A percentile compares a stretch with the other conserved stretches of the same genome.
Evolutionary conservation across 2,797 vertebrate species (phyloP).

Genomic region (Labroides dimidiatus): DNA sequence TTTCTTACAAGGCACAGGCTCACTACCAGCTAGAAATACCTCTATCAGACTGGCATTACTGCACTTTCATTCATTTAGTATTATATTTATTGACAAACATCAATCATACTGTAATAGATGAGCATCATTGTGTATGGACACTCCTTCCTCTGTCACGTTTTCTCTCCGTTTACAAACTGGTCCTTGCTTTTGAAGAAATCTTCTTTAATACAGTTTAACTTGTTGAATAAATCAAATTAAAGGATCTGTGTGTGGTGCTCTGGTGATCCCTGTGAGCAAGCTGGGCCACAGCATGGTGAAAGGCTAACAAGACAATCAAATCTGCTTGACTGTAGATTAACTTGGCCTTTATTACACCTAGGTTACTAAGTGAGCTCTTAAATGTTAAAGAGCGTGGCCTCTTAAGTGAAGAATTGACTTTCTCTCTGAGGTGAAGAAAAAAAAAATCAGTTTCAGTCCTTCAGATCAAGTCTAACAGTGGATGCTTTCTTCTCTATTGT

Average conservation of each 20-base stretch:
- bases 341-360: slow-evolving; percentile 10
- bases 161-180: background rate
- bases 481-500: background rate
- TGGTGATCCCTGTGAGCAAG: slow-evolving; percentile 27
- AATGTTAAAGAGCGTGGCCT: background rate
- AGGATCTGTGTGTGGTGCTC: slow-evolving; percentile 48
- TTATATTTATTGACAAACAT: background rate
- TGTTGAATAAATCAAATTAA: slow-evolving; percentile 70
- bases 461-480: background rate
- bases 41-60: no score
- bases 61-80: no score
- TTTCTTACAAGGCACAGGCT: no score
- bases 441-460: background rate
- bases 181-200: slow-evolving; percentile 38
- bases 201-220: slow-evolving; percentile 47
- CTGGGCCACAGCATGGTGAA: background rate
- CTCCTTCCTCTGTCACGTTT: background rate
- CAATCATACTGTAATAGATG: background rate
- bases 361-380: background rate
- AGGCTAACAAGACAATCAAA: slow-evolving; percentile 1
- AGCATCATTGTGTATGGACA: background rate
- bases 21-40: no score
- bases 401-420: background rate
- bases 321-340: slow-evolving; percentile 16
- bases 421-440: background rate